These are phyloP conservation scores for Acanthisitta chloris DNA, from an alignment of 2,113 vertebrate genomes.

Conservation along the genomic window DNA sequence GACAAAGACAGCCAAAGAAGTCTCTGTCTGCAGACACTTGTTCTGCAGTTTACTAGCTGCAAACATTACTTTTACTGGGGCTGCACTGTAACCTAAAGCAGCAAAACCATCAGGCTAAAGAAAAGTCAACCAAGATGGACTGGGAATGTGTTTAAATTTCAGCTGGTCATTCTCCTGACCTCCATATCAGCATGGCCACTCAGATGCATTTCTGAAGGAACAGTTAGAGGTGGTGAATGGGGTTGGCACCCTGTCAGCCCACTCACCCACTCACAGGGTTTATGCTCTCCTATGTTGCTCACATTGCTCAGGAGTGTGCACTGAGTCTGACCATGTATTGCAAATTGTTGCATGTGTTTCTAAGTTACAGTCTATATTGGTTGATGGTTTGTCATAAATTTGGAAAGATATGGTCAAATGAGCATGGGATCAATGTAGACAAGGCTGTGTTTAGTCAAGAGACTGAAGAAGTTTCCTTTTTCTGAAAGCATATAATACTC, in stretches of 20 bases:
- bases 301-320: too few species aligned
- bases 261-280: background rate
- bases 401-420: background rate
- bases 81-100: background rate
- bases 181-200: background rate
- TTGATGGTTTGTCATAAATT: background rate
- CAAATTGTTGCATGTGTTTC: background rate
- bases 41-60: background rate
- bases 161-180: background rate
- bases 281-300: rapidly evolving
- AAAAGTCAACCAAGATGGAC: background rate
- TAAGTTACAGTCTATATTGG: background rate
- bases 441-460: background rate
- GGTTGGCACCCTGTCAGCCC: background rate
- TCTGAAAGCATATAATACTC: background rate
- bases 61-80: background rate
- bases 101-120: background rate
- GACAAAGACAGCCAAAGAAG: background rate
- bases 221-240: background rate
- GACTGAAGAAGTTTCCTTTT: background rate
- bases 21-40: background rate
- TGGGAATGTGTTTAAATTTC: background rate
- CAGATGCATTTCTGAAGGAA: background rate
- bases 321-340: rapidly evolving
- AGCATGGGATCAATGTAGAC: background rate